Percentiles rank a stretch among this genome's conserved stretches.
These are phyloP conservation scores for Zootermopsis nevadensis DNA, from an alignment of 2,888 invertebrate species.

Conservation along the genomic window DNA sequence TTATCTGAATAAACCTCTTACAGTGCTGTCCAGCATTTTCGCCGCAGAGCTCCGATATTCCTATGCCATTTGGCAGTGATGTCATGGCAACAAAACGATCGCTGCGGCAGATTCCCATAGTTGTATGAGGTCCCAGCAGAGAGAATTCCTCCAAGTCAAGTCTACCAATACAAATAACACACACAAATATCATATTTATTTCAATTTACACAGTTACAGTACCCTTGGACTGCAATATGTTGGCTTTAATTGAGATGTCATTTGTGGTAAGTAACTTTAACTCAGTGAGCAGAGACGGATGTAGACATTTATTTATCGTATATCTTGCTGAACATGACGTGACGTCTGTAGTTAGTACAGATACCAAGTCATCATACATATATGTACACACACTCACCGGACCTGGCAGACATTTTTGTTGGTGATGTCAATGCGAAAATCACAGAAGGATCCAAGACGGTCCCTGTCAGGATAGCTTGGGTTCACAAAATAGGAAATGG, in stretches of 20 bases:
- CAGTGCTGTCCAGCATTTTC: slow-evolving; percentile 73
- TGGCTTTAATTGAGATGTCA: too few species aligned
- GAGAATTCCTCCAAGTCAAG: slow-evolving; percentile 71
- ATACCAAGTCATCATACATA: too few species aligned
- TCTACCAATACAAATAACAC: slow-evolving; percentile 54
- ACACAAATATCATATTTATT: too few species aligned
- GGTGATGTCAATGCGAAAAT: slow-evolving; percentile 69
- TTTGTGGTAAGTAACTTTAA: too few species aligned
- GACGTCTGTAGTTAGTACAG: too few species aligned
- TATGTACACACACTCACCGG: slow-evolving; percentile 62
- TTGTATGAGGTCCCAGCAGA: slow-evolving; percentile 62
- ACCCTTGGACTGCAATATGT: slow-evolving; percentile 48
- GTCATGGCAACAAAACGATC: slow-evolving; percentile 47
- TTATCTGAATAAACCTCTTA: slow-evolving; percentile 59
- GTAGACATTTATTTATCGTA: too few species aligned
- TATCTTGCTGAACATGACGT: too few species aligned
- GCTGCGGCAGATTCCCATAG: slow-evolving; percentile 47
- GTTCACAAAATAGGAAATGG: slow-evolving; percentile 48
- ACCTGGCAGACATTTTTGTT: slow-evolving; percentile 72
- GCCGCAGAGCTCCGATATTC: slow-evolving; percentile 70
- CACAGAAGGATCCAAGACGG: slow-evolving; percentile 58
- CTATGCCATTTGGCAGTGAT: slow-evolving; percentile 48
- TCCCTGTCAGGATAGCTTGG: slow-evolving; percentile 48
- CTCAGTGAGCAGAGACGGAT: too few species aligned
- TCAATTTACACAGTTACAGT: neutral